Conservation (phyloP, 1,140 invertebrate species). For the Drosophila tropicalis region DNA sequence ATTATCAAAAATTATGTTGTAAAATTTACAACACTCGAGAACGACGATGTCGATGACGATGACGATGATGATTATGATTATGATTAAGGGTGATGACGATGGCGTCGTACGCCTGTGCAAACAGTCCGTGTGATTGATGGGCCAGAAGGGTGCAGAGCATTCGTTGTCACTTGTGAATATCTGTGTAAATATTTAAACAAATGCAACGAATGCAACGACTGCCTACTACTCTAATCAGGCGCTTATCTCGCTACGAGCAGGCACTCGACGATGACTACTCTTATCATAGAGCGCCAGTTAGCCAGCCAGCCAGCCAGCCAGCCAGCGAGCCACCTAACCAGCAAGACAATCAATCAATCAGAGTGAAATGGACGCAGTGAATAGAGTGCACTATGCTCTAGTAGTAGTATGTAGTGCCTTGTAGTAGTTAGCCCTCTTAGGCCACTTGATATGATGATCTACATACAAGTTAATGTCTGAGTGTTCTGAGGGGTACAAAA, state of each 20-base stretch:
- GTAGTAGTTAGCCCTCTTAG: constrained; percentile 37
- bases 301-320: constrained; percentile 47
- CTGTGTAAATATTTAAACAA: constrained; percentile 69
- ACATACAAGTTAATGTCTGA: constrained; percentile 27
- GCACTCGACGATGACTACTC: constrained; percentile 38
- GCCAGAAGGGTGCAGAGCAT: constrained; percentile 14
- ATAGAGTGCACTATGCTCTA: too few species aligned
- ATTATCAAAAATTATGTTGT: constrained; percentile 81
- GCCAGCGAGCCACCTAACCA: constrained; percentile 48
- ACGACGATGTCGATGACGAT: background rate
- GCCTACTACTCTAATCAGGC: constrained; percentile 69
- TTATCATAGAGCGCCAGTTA: constrained; percentile 26
- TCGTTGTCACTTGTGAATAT: constrained; percentile 76
- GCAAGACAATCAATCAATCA: constrained; percentile 63
- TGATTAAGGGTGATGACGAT: constrained; percentile 9
- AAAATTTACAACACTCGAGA: constrained; percentile 70
- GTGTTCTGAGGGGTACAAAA: constrained; percentile 9
- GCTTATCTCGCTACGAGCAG: constrained; percentile 53
- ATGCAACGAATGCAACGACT: constrained; percentile 29
- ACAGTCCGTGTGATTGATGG: constrained; percentile 68
- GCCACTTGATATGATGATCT: constrained; percentile 43
- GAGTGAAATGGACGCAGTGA: constrained; percentile 15
- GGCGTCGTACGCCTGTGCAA: constrained; percentile 38
- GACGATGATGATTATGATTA: background rate
- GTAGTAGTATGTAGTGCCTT: constrained; percentile 1